phyloP scores from a whole-genome alignment of 2,113 vertebrate species.

The Pipa parva region DNA sequence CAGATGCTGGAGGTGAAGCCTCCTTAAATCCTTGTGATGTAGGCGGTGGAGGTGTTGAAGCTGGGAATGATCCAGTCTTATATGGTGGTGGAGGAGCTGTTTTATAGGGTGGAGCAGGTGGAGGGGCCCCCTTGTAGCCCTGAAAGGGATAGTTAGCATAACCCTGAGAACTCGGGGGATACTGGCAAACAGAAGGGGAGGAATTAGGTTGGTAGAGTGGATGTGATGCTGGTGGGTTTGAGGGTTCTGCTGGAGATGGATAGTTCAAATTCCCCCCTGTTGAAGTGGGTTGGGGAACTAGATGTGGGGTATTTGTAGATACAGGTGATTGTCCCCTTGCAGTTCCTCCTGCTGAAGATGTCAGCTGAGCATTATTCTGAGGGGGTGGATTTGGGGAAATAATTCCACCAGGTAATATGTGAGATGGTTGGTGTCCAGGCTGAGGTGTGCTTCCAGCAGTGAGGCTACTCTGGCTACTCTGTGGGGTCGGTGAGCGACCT shows the following conservation, averaged over 20 bases:
- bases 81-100: conserved; percentile 29
- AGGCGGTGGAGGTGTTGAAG: conserved; percentile 58
- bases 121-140: conserved; percentile 49
- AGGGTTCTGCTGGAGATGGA: conserved; percentile 28
- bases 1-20: conserved; percentile 56
- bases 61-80: conserved; percentile 53
- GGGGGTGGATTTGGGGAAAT: conserved; percentile 52
- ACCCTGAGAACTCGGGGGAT: conserved; percentile 15
- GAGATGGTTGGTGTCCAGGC: conserved; percentile 33
- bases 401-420: conserved; percentile 50
- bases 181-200: conserved; percentile 19
- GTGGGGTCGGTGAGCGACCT: conserved; percentile 48
- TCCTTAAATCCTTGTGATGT: conserved; percentile 55
- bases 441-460: conserved; percentile 50
- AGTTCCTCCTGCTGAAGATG: neutral
- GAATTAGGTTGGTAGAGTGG: conserved; percentile 19
- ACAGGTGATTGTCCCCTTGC: conserved; percentile 32
- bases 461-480: conserved; percentile 57
- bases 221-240: conserved; percentile 43
- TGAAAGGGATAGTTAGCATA: conserved; percentile 36
- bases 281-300: conserved; percentile 39
- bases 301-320: conserved; percentile 53
- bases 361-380: conserved; percentile 46
- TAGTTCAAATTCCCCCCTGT: conserved; percentile 45
- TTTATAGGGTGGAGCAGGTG: conserved; percentile 12